phyloP scores from a whole-genome alignment of 1,140 invertebrate genomes.

The Sarcophaga bullata region DNA sequence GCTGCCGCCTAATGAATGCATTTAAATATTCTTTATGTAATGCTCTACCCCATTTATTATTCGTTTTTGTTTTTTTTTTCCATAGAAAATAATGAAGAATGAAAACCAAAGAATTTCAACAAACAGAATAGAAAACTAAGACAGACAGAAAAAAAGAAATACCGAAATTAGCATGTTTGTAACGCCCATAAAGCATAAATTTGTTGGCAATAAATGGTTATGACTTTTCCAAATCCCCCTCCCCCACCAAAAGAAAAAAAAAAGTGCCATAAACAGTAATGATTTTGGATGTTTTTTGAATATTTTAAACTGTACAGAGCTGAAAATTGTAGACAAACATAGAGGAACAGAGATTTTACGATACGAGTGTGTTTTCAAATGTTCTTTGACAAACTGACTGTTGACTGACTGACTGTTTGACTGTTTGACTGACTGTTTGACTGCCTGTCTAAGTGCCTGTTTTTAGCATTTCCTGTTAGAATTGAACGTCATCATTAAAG shows the following conservation, averaged over 20 bases:
- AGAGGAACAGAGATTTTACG: background rate
- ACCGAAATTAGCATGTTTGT: background rate
- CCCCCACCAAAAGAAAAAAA: background rate
- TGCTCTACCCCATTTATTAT: too few species aligned
- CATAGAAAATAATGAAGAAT: too few species aligned
- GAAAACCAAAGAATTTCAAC: background rate
- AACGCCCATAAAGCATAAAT: background rate
- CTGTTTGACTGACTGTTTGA: too few species aligned
- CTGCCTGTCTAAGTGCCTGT: background rate
- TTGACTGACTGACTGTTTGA: too few species aligned
- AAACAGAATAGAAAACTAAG: background rate
- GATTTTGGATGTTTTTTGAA: background rate
- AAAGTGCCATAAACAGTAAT: background rate
- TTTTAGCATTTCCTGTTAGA: slow-evolving; percentile 21
- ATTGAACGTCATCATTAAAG: background rate
- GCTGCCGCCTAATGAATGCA: too few species aligned
- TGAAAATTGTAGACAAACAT: too few species aligned
- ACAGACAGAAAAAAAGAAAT: background rate
- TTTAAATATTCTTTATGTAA: too few species aligned
- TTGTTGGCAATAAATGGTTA: background rate
- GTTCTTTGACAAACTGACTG: too few species aligned
- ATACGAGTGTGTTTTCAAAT: too few species aligned
- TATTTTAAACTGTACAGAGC: background rate
- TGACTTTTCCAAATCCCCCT: too few species aligned
- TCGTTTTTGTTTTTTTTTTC: too few species aligned